Conservation (phyloP, 2,797 vertebrate genomes). For the Iguana delicatissima region DNA sequence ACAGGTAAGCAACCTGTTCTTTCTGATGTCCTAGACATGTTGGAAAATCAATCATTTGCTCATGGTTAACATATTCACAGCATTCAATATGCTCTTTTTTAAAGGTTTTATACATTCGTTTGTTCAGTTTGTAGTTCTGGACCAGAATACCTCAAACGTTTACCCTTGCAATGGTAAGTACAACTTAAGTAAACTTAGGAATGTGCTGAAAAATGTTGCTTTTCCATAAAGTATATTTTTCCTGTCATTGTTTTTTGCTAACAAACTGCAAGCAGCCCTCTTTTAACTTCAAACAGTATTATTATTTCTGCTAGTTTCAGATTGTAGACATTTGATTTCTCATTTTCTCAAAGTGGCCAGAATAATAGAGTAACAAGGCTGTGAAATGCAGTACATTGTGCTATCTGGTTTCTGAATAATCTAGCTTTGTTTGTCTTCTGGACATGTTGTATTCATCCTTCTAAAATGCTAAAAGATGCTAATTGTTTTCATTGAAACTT, state of each 20-base stretch:
- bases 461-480: conserved; percentile 22
- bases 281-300: not conserved
- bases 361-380: not conserved
- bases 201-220: not conserved
- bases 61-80: not conserved
- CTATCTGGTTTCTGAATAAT: not conserved
- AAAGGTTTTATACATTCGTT: conserved; percentile 98
- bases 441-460: not conserved
- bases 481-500: conserved; percentile 64
- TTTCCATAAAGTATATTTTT: not conserved
- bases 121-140: conserved; percentile 98
- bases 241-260: conserved; percentile 8
- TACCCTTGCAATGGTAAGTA: conserved; percentile 94
- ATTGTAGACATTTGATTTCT: not conserved
- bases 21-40: not conserved
- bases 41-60: not conserved
- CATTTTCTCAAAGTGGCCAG: not conserved
- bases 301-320: not conserved
- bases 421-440: conserved; percentile 8
- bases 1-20: too few relatives aligned
- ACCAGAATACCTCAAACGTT: conserved; percentile 97
- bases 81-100: conserved; percentile 25
- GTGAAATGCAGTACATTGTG: not conserved
- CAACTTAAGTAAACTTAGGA: not conserved
- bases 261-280: not conserved